Percentiles rank a stretch among this genome's conserved stretches.
These are phyloP conservation scores for Hyalella azteca DNA, from an alignment of 2,888 invertebrate genomes.

Conservation along the genomic window DNA sequence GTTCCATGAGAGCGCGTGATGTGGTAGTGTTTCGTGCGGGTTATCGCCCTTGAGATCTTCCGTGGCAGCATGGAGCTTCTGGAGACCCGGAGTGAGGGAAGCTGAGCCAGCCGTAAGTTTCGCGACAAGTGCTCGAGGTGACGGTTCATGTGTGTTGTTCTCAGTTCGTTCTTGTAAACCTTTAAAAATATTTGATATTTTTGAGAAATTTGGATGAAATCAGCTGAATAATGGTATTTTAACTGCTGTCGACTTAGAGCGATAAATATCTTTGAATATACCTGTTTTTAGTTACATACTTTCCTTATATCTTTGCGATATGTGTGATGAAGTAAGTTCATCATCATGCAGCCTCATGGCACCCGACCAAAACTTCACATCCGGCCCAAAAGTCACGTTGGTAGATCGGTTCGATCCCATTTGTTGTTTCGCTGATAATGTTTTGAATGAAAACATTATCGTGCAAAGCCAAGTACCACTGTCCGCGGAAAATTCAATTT, in stretches of 20 bases:
- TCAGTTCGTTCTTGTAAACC: too few relatives aligned
- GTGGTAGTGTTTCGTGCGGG: neutral
- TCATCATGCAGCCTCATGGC: neutral
- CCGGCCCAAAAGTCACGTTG: neutral
- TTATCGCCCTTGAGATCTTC: neutral
- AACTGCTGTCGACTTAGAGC: too few relatives aligned
- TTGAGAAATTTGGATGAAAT: too few relatives aligned
- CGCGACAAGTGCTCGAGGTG: neutral
- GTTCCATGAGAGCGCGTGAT: neutral
- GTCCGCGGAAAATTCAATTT: too few relatives aligned
- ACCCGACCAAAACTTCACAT: neutral
- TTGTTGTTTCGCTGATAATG: neutral
- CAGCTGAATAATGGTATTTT: too few relatives aligned
- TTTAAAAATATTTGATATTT: too few relatives aligned
- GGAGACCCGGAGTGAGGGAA: neutral
- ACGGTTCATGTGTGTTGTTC: neutral
- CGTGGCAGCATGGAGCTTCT: neutral
- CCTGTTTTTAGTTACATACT: too few relatives aligned
- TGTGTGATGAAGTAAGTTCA: slow-evolving; percentile 21
- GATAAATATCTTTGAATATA: too few relatives aligned
- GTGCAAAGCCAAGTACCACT: too few relatives aligned
- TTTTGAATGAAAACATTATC: neutral
- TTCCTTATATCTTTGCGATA: neutral
- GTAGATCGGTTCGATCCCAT: neutral
- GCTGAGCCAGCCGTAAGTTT: neutral